Conservation (phyloP, 2,888 invertebrate genomes). For the Hydrotaea diabolus region DNA sequence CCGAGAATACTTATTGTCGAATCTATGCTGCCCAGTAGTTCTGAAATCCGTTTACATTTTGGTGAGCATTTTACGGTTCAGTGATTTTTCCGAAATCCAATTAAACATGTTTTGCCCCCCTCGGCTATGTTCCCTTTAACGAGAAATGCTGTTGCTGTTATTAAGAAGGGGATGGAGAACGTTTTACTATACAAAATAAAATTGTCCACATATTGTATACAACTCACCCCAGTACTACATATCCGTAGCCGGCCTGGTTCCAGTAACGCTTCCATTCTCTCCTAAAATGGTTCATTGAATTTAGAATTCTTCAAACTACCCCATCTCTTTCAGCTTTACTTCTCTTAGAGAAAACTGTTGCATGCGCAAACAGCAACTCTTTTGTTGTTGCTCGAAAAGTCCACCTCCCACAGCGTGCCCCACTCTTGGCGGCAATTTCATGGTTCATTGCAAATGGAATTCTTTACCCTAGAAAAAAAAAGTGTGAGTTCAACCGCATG, state of each 20-base stretch:
- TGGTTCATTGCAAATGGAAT: slow-evolving; percentile 12
- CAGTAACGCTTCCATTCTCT: not conserved
- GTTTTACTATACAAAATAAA: no score
- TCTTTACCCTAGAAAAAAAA: not conserved
- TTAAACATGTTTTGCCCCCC: not conserved
- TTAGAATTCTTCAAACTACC: not conserved
- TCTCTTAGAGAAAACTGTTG: not conserved
- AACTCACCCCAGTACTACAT: not conserved
- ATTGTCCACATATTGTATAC: slow-evolving; percentile 4
- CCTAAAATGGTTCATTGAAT: not conserved
- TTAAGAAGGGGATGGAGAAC: no score
- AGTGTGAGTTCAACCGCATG: not conserved
- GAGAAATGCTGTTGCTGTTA: not conserved
- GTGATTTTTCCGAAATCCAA: slow-evolving; percentile 22
- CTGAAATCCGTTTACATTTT: not conserved
- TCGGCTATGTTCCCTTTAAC: not conserved
- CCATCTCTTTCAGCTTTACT: not conserved
- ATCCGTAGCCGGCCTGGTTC: not conserved
- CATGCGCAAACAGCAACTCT: slow-evolving; percentile 5
- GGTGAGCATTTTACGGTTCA: slow-evolving; percentile 7
- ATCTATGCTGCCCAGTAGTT: not conserved
- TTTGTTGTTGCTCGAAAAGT: not conserved
- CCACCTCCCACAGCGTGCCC: not conserved
- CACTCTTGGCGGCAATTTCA: not conserved
- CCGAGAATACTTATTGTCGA: no score